Conservation (phyloP, 2,888 invertebrate species). For the Ormyrus nitidulus region DNA sequence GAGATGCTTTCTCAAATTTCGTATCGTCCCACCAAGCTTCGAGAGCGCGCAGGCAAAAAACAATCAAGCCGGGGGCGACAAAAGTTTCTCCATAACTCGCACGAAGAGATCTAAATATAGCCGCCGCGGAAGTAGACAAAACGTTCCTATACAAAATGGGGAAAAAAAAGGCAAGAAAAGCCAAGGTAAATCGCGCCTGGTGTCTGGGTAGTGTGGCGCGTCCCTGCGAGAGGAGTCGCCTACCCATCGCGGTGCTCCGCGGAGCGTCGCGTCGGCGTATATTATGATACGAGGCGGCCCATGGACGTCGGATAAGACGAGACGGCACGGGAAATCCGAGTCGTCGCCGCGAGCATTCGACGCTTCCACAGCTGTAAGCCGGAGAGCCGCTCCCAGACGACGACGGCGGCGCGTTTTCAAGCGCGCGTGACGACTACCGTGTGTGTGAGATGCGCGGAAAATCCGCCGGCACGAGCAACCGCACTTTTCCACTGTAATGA, state of each 20-base stretch:
- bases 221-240: neutral
- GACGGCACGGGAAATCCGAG: conserved; percentile 40
- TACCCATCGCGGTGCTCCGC: conserved; percentile 5
- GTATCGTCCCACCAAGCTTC: too few relatives aligned
- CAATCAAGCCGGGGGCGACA: neutral
- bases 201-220: neutral
- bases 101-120: conserved; percentile 5
- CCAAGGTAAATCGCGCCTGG: conserved; percentile 21
- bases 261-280: conserved; percentile 49
- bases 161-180: neutral
- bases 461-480: too few relatives aligned
- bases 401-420: neutral
- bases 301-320: conserved; percentile 23
- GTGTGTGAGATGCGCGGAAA: too few relatives aligned
- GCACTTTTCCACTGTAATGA: too few relatives aligned
- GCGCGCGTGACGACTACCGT: neutral
- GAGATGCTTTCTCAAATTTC: too few relatives aligned
- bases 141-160: neutral
- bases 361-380: neutral
- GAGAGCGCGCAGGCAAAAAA: neutral
- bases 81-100: too few relatives aligned
- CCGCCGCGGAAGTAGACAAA: conserved; percentile 9
- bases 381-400: conserved; percentile 13
- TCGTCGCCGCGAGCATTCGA: neutral
- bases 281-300: conserved; percentile 44